A percentile compares a stretch with the other conserved stretches of the same genome.
phyloP scores from a whole-genome alignment of 1,140 invertebrate species.

The Thaumetopoea pityocampa region DNA sequence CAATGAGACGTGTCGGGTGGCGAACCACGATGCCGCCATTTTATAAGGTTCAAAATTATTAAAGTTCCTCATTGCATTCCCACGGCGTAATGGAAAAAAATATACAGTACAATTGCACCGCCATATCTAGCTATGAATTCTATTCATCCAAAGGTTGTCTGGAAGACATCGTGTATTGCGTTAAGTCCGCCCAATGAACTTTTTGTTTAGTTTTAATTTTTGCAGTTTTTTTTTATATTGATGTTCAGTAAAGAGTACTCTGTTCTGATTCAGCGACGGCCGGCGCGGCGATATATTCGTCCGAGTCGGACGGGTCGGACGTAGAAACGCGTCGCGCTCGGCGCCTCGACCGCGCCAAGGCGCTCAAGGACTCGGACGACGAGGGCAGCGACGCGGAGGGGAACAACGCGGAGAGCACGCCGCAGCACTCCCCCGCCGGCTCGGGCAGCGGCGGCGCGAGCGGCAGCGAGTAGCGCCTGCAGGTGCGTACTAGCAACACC shows the following conservation, averaged over 20 bases:
- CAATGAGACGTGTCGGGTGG: too few species aligned
- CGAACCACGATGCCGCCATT: too few species aligned
- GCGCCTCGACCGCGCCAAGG: slow-evolving; percentile 86
- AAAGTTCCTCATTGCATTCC: too few species aligned
- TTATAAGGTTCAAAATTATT: too few species aligned
- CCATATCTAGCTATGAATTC: too few species aligned
- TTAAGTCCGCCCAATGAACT: background rate
- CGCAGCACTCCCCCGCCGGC: slow-evolving; percentile 31
- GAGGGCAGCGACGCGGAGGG: slow-evolving; percentile 55
- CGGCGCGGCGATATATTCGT: slow-evolving; percentile 90
- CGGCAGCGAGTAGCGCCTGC: slow-evolving; percentile 43
- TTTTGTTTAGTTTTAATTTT: background rate
- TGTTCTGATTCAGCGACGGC: slow-evolving; percentile 62
- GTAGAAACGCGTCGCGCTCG: slow-evolving; percentile 86
- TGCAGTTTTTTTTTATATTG: too few species aligned
- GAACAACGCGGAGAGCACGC: too few species aligned
- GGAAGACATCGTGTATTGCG: too few species aligned
- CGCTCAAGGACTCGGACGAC: slow-evolving; percentile 91
- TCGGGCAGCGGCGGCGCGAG: slow-evolving; percentile 39
- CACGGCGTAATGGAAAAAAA: too few species aligned
- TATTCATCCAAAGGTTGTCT: too few species aligned
- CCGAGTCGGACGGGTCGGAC: slow-evolving; percentile 93
- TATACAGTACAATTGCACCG: too few species aligned
- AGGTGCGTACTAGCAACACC: background rate
- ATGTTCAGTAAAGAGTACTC: too few species aligned